These are phyloP conservation scores for Dipodomys merriami DNA, from an alignment of 2,113 vertebrate species.

Conservation along the genomic window DNA sequence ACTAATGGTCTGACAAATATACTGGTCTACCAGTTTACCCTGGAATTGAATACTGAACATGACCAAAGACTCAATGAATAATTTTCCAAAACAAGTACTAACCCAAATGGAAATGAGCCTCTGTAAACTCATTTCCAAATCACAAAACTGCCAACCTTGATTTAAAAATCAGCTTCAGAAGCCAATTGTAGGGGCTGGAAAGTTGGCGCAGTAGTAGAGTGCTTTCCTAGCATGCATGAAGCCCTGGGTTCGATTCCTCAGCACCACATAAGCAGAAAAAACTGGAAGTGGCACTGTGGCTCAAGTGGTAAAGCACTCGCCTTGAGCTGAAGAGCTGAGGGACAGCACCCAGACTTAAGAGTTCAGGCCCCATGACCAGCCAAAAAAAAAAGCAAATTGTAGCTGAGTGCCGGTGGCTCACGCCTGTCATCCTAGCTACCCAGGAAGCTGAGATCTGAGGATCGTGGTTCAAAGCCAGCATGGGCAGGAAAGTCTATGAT, in stretches of 20 bases:
- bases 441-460: too few species aligned
- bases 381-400: too few species aligned
- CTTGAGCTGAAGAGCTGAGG: too few species aligned
- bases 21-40: not conserved
- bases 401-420: too few species aligned
- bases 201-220: too few species aligned
- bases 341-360: too few species aligned
- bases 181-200: not conserved
- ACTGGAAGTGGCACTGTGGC: too few species aligned
- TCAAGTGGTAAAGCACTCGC: too few species aligned
- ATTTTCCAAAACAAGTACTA: slow-evolving; percentile 32
- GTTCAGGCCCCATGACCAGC: too few species aligned
- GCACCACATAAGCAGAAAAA: too few species aligned
- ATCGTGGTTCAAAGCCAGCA: not conserved
- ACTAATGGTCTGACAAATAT: slow-evolving; percentile 14
- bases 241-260: too few species aligned
- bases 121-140: slow-evolving; percentile 55
- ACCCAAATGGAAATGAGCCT: slow-evolving; percentile 5
- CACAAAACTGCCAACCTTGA: not conserved
- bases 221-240: too few species aligned
- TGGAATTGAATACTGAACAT: slow-evolving; percentile 20
- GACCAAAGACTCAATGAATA: not conserved
- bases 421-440: not conserved
- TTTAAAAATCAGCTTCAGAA: slow-evolving; percentile 46
- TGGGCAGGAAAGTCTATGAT: not conserved